Evolutionary conservation across 2,113 vertebrate species (phyloP).

Genomic region (Xiphias gladius): DNA sequence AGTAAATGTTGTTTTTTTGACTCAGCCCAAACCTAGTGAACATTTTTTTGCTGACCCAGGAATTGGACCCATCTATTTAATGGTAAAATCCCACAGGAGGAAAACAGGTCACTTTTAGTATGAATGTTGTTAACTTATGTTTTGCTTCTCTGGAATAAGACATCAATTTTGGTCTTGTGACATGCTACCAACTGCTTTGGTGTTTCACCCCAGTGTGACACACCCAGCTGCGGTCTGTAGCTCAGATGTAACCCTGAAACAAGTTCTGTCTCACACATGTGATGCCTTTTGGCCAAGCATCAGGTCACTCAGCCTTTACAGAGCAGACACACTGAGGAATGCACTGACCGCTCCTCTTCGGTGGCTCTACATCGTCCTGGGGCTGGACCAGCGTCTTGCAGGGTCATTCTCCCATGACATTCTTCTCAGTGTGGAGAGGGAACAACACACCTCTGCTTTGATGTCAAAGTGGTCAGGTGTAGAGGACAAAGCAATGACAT

Average conservation of each 20-base stretch:
- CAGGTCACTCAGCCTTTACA: conserved; percentile 29
- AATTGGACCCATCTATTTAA: neutral
- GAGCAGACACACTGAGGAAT: conserved; percentile 50
- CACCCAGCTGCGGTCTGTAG: conserved; percentile 15
- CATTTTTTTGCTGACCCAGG: neutral
- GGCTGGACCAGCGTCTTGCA: conserved; percentile 49
- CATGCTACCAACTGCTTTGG: neutral
- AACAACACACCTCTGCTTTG: conserved; percentile 74
- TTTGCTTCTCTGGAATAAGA: neutral
- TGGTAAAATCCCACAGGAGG: neutral
- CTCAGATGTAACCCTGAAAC: conserved; percentile 38
- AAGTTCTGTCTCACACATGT: conserved; percentile 12
- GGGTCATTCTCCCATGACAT: conserved; percentile 80
- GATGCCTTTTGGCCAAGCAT: conserved; percentile 19
- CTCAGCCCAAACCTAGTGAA: no score
- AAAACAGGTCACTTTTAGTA: neutral
- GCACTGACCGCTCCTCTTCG: conserved; percentile 71
- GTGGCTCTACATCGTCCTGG: conserved; percentile 64
- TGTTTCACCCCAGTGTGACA: neutral
- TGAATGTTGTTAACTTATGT: neutral
- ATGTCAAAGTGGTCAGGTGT: conserved; percentile 66
- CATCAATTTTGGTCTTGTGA: neutral
- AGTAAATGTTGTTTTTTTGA: neutral
- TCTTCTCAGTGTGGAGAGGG: conserved; percentile 49
- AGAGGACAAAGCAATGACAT: conserved; percentile 58